Conservation (phyloP, 2,113 vertebrate species). For the Hystrix brachyura region DNA sequence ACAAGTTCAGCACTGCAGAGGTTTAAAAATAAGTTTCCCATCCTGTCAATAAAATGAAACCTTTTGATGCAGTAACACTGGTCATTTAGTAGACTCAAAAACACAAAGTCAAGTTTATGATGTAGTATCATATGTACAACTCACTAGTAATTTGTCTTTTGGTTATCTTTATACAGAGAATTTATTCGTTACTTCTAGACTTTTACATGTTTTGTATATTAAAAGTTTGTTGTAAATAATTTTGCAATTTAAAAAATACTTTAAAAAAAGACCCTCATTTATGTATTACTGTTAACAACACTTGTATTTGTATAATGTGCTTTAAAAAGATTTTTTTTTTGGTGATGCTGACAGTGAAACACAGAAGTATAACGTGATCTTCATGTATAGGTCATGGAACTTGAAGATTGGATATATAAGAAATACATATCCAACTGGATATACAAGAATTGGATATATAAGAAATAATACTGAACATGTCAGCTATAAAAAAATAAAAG, state of each 20-base stretch:
- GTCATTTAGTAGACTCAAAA: constrained; percentile 12
- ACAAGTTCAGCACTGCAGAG: constrained; percentile 55
- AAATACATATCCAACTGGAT: neutral
- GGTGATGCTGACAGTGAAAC: neutral
- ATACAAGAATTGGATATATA: neutral
- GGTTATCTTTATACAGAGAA: constrained; percentile 29
- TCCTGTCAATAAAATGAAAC: constrained; percentile 45
- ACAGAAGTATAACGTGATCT: neutral
- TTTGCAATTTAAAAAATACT: constrained; percentile 23
- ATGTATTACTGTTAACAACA: neutral
- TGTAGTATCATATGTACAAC: neutral
- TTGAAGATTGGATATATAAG: neutral
- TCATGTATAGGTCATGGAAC: neutral
- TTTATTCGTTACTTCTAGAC: neutral
- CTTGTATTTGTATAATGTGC: neutral
- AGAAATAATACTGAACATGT: constrained; percentile 45
- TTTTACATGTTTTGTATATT: constrained; percentile 10
- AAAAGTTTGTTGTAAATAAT: constrained; percentile 38
- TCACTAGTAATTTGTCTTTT: constrained; percentile 7
- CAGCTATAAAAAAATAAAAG: neutral
- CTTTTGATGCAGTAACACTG: neutral
- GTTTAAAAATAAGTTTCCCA: neutral
- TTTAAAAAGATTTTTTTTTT: neutral
- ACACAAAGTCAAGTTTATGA: constrained; percentile 53
- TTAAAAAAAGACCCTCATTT: neutral